Conservation (phyloP, 2,888 invertebrate species). For the Polyommatus icarus region DNA sequence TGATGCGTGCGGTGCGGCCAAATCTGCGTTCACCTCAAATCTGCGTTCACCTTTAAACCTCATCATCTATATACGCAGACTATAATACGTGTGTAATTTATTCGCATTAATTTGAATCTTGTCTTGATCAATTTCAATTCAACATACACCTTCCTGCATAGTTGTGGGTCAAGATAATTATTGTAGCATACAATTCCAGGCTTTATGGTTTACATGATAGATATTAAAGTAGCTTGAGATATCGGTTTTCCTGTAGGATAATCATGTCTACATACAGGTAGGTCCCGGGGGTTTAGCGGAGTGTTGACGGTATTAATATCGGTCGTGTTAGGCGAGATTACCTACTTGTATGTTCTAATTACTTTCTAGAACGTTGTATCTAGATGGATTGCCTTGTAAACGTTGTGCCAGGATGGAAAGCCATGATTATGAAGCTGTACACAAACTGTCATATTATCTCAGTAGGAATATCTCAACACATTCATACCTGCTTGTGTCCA, state of each 20-base stretch:
- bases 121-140: slow-evolving; percentile 20
- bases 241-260: background rate
- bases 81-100: background rate
- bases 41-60: too few relatives aligned
- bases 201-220: background rate
- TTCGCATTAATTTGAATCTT: slow-evolving; percentile 16
- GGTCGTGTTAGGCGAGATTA: slow-evolving; percentile 15
- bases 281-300: background rate
- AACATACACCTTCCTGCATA: background rate
- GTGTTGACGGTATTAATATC: slow-evolving; percentile 13
- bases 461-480: too few relatives aligned
- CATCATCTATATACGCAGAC: background rate
- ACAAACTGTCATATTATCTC: too few relatives aligned
- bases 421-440: too few relatives aligned
- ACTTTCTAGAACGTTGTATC: background rate
- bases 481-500: too few relatives aligned
- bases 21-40: too few relatives aligned
- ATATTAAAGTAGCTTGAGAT: background rate
- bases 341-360: slow-evolving; percentile 12
- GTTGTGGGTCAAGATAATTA: background rate
- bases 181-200: background rate
- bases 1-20: too few relatives aligned
- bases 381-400: background rate
- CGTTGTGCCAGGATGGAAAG: too few relatives aligned
- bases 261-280: background rate